Evolutionary conservation across 2,797 vertebrate species (phyloP), one percentile per base, ranked within the genome.

Genomic region (Hemitrygon akajei): DNA sequence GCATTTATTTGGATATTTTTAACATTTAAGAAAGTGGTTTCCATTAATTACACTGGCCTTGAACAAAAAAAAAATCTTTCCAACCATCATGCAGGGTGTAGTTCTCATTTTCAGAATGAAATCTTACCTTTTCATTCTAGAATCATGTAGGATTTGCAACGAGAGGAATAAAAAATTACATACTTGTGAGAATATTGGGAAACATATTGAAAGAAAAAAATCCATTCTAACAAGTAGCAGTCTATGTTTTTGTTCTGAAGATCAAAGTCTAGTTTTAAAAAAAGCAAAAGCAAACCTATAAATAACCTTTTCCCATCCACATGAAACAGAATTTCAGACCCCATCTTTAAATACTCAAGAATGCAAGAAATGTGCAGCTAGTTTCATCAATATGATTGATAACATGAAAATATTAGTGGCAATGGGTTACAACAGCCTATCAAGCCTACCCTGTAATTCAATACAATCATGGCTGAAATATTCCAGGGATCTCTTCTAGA

Each of bases 51-150:
- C 37, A 91, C 18, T 12, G 27, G 30, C 47, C 40, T 12, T 37
- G 63, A 91, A 71, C 66, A 91, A 89, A 71, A 91, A 37, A 37
- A 40, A 58, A 47, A 6, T 71, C 11, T 40, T 71, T 71, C 34
- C 87, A 91, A 91, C 37, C 89, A 73, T 14, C 71, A 92, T 56
- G 91, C 91, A 92, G 25, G 27, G 63, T 56, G 71, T 40, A 75
- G 73, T 92, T 92, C 47, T 92, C 71, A 30, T 92, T 75, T 97
- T 96, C 97, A 97, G 96, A 98, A 98, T 96, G 97, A 96, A 95
- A 95, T 97, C 99, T 99, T 99, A 99, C 99, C 99, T 99, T 99
- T 97, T 99, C 99, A 99, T 99, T 99, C 99, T 99, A 99, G 98
- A 97, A 98, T 97, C 98, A 98, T 99, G 98, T 98, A 98, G 98